Percentiles rank a stretch among this genome's conserved stretches.
Evolutionary conservation across 2,888 invertebrate species (phyloP).

Genomic region (Ethmia dodecea): DNA sequence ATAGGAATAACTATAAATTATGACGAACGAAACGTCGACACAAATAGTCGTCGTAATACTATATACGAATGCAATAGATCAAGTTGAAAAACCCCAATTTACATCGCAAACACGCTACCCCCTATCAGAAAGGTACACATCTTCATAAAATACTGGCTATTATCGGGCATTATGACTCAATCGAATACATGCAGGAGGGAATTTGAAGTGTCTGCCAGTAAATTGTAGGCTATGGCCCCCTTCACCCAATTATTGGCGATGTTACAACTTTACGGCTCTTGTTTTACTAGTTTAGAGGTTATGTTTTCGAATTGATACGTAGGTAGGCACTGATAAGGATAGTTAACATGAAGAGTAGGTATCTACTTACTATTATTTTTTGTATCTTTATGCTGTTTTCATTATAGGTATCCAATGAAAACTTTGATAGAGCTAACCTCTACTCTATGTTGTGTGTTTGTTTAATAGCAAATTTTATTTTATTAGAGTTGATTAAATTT

Average conservation of each 20-base stretch:
- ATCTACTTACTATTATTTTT: too few species aligned
- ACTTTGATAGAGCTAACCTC: too few species aligned
- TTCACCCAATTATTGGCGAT: constrained; percentile 26
- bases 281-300: constrained; percentile 15
- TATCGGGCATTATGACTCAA: constrained; percentile 67
- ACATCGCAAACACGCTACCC: constrained; percentile 46
- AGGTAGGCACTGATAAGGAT: too few species aligned
- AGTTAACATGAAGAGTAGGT: too few species aligned
- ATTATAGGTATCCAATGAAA: too few species aligned
- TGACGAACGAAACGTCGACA: neutral
- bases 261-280: constrained; percentile 13
- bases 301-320: too few species aligned
- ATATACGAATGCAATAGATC: constrained; percentile 56
- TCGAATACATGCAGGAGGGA: constrained; percentile 48
- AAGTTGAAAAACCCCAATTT: constrained; percentile 53
- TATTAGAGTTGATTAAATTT: too few species aligned
- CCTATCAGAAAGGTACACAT: constrained; percentile 52
- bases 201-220: constrained; percentile 53
- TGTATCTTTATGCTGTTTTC: too few species aligned
- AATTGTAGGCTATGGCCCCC: constrained; percentile 56
- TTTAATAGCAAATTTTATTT: too few species aligned
- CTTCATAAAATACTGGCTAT: constrained; percentile 47
- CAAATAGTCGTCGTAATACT: constrained; percentile 7
- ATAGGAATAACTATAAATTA: too few species aligned
- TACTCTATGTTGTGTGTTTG: too few species aligned